A percentile compares a stretch with the other conserved stretches of the same genome.
These are phyloP conservation scores for Carabus problematicus DNA, from an alignment of 2,888 invertebrate genomes.

Conservation along the genomic window DNA sequence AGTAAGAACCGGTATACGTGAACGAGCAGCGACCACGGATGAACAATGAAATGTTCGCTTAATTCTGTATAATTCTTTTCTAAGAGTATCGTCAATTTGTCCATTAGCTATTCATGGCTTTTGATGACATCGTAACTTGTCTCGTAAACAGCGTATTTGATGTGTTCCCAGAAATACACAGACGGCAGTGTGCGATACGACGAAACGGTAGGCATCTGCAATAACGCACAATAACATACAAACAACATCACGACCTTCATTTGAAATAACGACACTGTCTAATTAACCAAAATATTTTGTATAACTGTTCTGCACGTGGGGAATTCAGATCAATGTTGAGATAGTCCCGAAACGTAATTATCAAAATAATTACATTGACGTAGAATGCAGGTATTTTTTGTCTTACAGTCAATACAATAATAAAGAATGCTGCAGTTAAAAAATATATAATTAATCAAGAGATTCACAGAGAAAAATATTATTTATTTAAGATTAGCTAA, in stretches of 20 bases:
- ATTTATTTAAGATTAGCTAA: background rate
- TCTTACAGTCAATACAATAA: background rate
- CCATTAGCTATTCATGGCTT: conserved; percentile 22
- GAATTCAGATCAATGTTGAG: conserved; percentile 19
- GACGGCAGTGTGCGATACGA: background rate
- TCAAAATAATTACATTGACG: background rate
- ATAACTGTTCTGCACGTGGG: conserved; percentile 26
- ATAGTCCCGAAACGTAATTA: background rate
- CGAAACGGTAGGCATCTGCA: conserved; percentile 8
- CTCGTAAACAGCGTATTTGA: conserved; percentile 15
- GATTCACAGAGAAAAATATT: background rate
- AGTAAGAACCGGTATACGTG: too few relatives aligned
- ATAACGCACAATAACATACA: too few relatives aligned
- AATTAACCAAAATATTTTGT: conserved; percentile 26
- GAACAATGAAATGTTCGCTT: background rate
- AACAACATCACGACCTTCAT: too few relatives aligned
- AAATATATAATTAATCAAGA: too few relatives aligned
- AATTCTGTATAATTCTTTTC: conserved; percentile 24
- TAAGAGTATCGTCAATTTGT: conserved; percentile 21
- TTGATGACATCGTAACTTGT: conserved; percentile 22
- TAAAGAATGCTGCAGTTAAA: background rate
- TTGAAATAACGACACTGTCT: background rate
- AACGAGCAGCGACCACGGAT: background rate
- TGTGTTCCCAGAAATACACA: background rate
- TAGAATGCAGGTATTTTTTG: too few relatives aligned